phyloP scores from a whole-genome alignment of 2,113 vertebrate genomes.

The Microcebus tavaratra region DNA sequence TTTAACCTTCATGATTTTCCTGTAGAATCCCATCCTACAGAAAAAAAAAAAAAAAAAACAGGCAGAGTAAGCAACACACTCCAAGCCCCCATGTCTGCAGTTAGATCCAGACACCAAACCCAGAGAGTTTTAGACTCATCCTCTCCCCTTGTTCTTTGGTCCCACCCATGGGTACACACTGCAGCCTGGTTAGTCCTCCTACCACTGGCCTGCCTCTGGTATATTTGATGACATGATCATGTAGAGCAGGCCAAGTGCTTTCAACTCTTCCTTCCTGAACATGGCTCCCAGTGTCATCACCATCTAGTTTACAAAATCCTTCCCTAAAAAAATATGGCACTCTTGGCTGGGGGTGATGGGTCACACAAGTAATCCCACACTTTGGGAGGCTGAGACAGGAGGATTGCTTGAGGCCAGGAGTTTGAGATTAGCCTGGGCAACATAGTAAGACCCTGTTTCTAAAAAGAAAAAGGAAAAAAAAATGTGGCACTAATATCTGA shows the following conservation, averaged over 20 bases:
- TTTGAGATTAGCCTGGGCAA: too few species aligned
- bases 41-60: too few species aligned
- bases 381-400: too few species aligned
- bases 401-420: too few species aligned
- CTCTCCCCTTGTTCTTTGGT: background rate
- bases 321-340: background rate
- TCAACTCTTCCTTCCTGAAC: background rate
- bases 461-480: too few species aligned
- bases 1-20: background rate
- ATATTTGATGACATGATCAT: background rate
- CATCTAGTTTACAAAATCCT: background rate
- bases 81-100: background rate
- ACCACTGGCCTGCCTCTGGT: background rate
- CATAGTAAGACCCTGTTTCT: too few species aligned
- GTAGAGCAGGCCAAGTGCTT: background rate
- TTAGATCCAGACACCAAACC: background rate
- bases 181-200: background rate
- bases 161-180: background rate
- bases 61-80: background rate
- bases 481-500: background rate
- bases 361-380: too few species aligned
- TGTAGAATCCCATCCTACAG: slow-evolving; percentile 12
- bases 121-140: background rate
- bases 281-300: background rate
- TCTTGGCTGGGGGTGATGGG: background rate